Conservation (phyloP, 23 tunicate species). For the Ciona savignyi region DNA sequence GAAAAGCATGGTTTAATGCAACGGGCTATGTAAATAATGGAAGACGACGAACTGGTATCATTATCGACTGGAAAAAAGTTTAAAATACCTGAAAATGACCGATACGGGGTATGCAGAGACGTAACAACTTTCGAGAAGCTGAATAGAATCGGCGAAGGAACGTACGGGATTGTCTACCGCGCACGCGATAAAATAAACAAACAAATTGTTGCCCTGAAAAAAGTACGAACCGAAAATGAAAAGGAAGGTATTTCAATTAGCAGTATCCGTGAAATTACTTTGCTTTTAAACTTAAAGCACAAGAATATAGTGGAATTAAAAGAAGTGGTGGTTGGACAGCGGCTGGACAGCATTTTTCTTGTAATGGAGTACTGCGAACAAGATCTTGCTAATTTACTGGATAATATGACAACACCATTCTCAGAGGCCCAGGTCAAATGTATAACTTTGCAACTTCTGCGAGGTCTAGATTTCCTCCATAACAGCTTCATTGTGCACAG, state of each 20-base stretch:
- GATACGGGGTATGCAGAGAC: slow-evolving; percentile 75
- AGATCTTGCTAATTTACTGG: slow-evolving; percentile 89
- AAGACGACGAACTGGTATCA: too few species aligned
- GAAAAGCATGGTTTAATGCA: too few species aligned
- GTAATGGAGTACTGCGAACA: slow-evolving; percentile 99
- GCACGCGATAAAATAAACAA: slow-evolving; percentile 76
- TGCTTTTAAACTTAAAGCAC: slow-evolving; percentile 78
- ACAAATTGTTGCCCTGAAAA: slow-evolving; percentile 94
- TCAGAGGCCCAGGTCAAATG: slow-evolving; percentile 98
- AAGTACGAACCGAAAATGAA: slow-evolving; percentile 95
- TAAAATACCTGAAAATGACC: too few species aligned
- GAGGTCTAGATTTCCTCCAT: slow-evolving; percentile 82
- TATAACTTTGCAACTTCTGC: slow-evolving; percentile 70
- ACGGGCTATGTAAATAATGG: too few species aligned
- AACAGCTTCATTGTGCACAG: slow-evolving; percentile 93
- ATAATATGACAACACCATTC: slow-evolving; percentile 91
- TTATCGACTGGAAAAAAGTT: too few species aligned
- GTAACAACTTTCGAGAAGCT: slow-evolving; percentile 83
- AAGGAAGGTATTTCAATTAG: slow-evolving; percentile 96
- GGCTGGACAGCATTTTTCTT: slow-evolving; percentile 96
- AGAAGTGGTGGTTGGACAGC: slow-evolving; percentile 94
- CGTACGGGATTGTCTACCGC: slow-evolving; percentile 95
- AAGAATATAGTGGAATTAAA: slow-evolving; percentile 90
- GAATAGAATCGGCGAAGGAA: slow-evolving; percentile 96
- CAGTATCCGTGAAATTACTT: slow-evolving; percentile 87